A percentile compares a stretch with the other conserved stretches of the same genome.
phyloP scores from a whole-genome alignment of 2,888 invertebrate genomes.

The Tortrix viridana region DNA sequence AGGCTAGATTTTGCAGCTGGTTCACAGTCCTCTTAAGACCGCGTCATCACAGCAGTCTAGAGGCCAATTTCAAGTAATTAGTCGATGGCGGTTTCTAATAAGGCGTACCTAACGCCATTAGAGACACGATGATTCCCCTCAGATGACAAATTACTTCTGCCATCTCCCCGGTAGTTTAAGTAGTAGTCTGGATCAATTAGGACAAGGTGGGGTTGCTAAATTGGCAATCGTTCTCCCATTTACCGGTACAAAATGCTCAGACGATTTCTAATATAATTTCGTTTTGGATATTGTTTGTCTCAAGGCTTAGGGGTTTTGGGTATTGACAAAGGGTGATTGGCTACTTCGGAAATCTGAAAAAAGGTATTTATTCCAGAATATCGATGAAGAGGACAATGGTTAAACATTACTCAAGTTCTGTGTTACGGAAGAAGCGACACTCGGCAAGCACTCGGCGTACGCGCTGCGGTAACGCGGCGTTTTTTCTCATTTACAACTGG shows the following conservation, averaged over 20 bases:
- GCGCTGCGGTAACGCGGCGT: no score
- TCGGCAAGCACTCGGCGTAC: no score
- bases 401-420: no score
- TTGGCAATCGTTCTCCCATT: slow-evolving; percentile 81
- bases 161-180: slow-evolving; percentile 74
- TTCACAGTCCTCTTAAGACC: no score
- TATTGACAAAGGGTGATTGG: slow-evolving; percentile 51
- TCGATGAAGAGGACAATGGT: no score
- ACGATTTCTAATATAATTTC: slow-evolving; percentile 69
- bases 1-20: no score
- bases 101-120: slow-evolving; percentile 77
- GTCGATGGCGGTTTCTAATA: slow-evolving; percentile 79
- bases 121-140: slow-evolving; percentile 65
- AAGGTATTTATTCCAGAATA: not conserved
- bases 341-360: slow-evolving; percentile 22
- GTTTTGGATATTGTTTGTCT: slow-evolving; percentile 46
- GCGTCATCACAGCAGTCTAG: slow-evolving; percentile 76
- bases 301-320: slow-evolving; percentile 53
- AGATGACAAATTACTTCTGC: slow-evolving; percentile 82
- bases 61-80: slow-evolving; percentile 81
- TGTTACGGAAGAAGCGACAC: no score
- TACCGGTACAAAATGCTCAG: slow-evolving; percentile 68
- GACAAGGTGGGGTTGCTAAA: slow-evolving; percentile 78
- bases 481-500: no score
- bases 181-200: slow-evolving; percentile 81